Evolutionary conservation across 2,113 vertebrate species (phyloP).

Genomic region (Condylura cristata): DNA sequence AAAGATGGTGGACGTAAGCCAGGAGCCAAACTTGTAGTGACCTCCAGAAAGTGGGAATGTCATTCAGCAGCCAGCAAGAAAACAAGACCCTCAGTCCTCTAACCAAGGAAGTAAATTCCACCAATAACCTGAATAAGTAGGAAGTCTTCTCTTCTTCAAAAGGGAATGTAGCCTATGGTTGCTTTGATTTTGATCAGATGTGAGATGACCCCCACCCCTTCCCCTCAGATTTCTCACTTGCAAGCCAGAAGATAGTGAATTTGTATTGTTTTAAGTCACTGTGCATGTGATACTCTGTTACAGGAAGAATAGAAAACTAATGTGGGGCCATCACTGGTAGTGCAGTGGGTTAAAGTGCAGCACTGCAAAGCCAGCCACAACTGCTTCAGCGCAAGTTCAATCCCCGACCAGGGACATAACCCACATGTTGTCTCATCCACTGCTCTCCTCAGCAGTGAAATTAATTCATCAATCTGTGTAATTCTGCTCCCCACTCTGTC

Average conservation of each 20-base stretch:
- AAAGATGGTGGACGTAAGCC: background rate
- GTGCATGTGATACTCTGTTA: background rate
- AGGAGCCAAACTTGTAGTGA: background rate
- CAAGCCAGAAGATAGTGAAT: background rate
- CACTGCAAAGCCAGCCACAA: too few relatives aligned
- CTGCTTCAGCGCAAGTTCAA: too few relatives aligned
- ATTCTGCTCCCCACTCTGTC: too few relatives aligned
- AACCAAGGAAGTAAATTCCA: background rate
- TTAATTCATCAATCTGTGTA: too few relatives aligned
- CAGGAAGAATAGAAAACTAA: background rate
- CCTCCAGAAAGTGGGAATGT: background rate
- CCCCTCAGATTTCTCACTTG: background rate
- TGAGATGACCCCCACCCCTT: background rate
- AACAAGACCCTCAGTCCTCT: background rate
- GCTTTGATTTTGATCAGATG: background rate
- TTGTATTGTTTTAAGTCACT: background rate
- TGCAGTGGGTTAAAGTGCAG: too few relatives aligned
- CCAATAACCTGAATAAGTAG: background rate
- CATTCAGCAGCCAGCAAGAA: background rate
- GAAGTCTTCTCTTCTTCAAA: background rate
- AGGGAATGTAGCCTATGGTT: background rate
- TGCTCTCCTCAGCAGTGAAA: too few relatives aligned
- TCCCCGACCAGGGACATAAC: too few relatives aligned
- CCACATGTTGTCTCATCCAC: too few relatives aligned
- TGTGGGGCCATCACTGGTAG: too few relatives aligned